Base-by-base conservation (phyloP, 2,113 vertebrate genomes). In the Platanista minor region DNA sequence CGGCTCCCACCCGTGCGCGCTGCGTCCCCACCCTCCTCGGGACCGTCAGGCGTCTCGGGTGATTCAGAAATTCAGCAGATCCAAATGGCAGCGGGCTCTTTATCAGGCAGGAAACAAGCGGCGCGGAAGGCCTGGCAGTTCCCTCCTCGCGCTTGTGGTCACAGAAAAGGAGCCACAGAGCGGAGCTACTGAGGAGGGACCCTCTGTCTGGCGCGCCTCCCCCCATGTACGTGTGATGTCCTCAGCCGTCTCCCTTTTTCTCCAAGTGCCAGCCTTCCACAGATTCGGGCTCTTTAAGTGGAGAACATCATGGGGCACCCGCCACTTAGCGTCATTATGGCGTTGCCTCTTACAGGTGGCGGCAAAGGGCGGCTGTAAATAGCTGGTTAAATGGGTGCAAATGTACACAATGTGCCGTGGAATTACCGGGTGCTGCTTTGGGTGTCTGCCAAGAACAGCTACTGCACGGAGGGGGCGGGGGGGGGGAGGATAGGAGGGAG, bases 301-400 rank as follows among this genome's bases (percentile, higher is more conserved):
- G 36, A 83, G 93, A 72, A 85, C 82, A 81, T n/a, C 95, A 11
- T 33, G 39, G 64, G 89, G 54, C n/a, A 20, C 49, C 75, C 14
- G 84, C 39, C 62, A 46, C 94, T 93, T 89, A n/a, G 52, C 61
- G 49, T 77, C 77, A 4, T 82, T 29, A 61, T 57, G 95, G 87
- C 43, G 75, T 78, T 87, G 80, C 84, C 78, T 82, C 89, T 95
- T 84, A 93, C 97, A 96, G 98, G 98, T 97, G 98, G 94, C 87
- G 8, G 72, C 36, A 25, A 85, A 94, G 83, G 91, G 83, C 67
- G 84, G 29, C 96, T 17, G 71, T 71, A 87, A 90, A 94, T 36
- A 96, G 94, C 92, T 66, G 90, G 94, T 80, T 81, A 88, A 87
- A 72, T 8, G 75, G 93, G 64, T 78, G 91, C 83, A 64, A 61